These are phyloP conservation scores for Tympanoctomys barrerae DNA, from an alignment of 2,797 vertebrate species.

Conservation along the genomic window DNA sequence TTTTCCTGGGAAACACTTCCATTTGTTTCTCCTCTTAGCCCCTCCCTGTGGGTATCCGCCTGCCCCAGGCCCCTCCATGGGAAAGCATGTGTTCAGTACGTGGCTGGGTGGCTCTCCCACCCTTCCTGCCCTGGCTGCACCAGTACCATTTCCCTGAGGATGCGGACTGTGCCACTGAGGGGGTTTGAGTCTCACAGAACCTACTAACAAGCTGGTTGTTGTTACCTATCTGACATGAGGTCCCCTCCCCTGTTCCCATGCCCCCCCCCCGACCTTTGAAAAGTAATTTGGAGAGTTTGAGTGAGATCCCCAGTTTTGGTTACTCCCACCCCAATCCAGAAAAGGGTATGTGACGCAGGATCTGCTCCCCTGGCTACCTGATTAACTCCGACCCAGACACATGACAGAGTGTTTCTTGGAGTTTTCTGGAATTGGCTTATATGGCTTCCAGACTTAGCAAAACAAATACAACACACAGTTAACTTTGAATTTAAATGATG, in stretches of 20 bases:
- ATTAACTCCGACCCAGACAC: neutral
- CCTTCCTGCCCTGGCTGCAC: neutral
- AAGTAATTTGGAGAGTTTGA: neutral
- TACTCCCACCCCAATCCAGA: neutral
- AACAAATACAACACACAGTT: neutral
- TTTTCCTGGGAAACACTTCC: neutral
- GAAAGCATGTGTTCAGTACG: neutral
- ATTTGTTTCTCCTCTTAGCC: neutral
- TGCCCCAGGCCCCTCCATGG: neutral
- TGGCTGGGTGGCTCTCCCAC: accelerated
- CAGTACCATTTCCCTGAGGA: neutral
- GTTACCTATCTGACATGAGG: neutral
- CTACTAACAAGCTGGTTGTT: neutral
- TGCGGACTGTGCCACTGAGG: neutral
- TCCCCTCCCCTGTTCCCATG: neutral
- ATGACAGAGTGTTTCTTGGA: neutral
- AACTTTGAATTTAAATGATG: neutral
- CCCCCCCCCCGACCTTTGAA: neutral
- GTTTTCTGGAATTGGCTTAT: neutral
- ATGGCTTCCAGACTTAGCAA: conserved; percentile 2
- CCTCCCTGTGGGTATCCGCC: neutral
- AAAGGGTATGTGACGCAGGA: no score
- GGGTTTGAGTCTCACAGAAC: neutral
- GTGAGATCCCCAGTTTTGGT: neutral
- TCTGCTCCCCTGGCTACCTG: neutral